Base-by-base conservation (phyloP, 1,140 invertebrate genomes). In the Macrosteles quadrilineatus region DNA sequence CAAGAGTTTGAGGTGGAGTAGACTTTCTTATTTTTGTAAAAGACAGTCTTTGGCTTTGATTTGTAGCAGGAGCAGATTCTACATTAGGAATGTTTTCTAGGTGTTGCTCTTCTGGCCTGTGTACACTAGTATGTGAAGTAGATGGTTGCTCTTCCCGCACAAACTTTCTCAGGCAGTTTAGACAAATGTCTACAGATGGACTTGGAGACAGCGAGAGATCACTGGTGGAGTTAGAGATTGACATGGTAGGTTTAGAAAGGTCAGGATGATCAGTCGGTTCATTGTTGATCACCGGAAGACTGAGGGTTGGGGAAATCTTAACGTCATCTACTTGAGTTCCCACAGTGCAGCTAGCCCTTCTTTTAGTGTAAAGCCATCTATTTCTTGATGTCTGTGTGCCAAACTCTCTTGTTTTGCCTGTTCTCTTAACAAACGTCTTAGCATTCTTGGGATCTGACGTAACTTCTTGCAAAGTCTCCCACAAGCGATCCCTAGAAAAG, bases 381-480 rank as follows among this genome's bases (percentile, higher is more conserved):
- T 31, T 57, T 17, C 21, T 50, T 17, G 43, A 19, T 29, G 70
- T 71, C 40, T 71, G 70, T 29, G 70, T 67, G n/a, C 21, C 31
- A 30, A 31, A 59, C 9, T 71, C 70, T 50, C 66, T 71, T 63
- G 70, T 71, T 45, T 19, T 25, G 23, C 59, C 50, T 4, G 11
- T 62, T 3, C 23, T n/a, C 11, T 67, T 66, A 32, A 36, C 25
- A 57, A 50, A 21, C 23, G 57, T 67, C 32, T n/a, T 57, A 6
- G 23, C 9, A 19, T 23, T 67, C 11, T 50, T 53, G 17, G 1
- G 12, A 2, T 70, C 25, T 21, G 59, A 68, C 73, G 78, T 77
- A 4, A 77, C 73, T 12, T 79, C 76, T 62, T 77, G 77, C 31
- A 79, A 62, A 25, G 75, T 47, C 43, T 74, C 72, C 65, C 82